These are phyloP conservation scores for Meteorus cinctellus DNA, from an alignment of 2,888 invertebrate species.

Conservation along the genomic window DNA sequence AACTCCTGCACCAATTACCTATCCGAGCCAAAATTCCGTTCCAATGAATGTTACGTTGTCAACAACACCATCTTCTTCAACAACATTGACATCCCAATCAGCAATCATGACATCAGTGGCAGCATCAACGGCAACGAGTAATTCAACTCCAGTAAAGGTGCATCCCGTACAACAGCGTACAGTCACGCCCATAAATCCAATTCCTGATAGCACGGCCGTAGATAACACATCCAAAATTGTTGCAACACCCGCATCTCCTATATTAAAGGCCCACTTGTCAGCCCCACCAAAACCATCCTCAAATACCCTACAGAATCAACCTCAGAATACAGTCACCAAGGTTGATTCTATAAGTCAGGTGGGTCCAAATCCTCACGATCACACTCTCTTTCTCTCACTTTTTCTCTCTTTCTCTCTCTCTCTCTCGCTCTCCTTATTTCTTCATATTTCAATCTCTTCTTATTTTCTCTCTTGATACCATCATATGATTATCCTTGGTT, in stretches of 20 bases:
- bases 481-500: background rate
- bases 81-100: constrained; percentile 44
- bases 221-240: constrained; percentile 58
- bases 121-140: constrained; percentile 60
- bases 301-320: constrained; percentile 57
- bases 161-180: constrained; percentile 71
- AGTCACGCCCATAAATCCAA: constrained; percentile 68
- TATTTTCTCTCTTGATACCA: background rate
- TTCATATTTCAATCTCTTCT: background rate
- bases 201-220: constrained; percentile 66
- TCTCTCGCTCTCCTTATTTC: constrained; percentile 29
- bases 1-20: constrained; percentile 76
- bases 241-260: constrained; percentile 83
- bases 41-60: constrained; percentile 49
- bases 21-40: constrained; percentile 65
- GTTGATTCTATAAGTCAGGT: constrained; percentile 77
- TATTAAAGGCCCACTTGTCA: constrained; percentile 89
- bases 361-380: constrained; percentile 71
- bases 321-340: constrained; percentile 70
- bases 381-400: constrained; percentile 60
- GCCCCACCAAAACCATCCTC: constrained; percentile 77
- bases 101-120: constrained; percentile 51
- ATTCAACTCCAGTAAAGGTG: constrained; percentile 76
- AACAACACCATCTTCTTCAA: constrained; percentile 48
- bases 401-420: constrained; percentile 44